These are phyloP conservation scores for Enteromius fasciolatus DNA, from an alignment of 2,797 vertebrate species.

Conservation along the genomic window DNA sequence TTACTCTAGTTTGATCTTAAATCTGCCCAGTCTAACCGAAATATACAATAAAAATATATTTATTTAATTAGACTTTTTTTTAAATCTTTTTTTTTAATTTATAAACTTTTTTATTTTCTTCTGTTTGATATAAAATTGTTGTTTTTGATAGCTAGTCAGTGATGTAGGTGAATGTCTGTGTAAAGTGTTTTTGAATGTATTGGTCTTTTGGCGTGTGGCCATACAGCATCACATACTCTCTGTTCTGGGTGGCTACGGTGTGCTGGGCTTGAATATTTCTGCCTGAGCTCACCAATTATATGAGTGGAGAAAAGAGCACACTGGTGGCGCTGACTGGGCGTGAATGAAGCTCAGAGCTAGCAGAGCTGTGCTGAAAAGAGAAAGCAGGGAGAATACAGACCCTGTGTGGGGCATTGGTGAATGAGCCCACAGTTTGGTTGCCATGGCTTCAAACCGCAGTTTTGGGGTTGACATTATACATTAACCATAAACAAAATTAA, in stretches of 20 bases:
- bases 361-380: slow-evolving; percentile 49
- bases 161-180: slow-evolving; percentile 10
- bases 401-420: slow-evolving; percentile 57
- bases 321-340: slow-evolving; percentile 53
- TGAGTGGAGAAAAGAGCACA: slow-evolving; percentile 54
- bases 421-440: slow-evolving; percentile 52
- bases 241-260: slow-evolving; percentile 53
- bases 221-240: slow-evolving; percentile 39
- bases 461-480: slow-evolving; percentile 37
- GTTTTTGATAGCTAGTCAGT: not conserved
- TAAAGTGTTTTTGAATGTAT: slow-evolving; percentile 11
- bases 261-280: slow-evolving; percentile 56
- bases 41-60: not conserved
- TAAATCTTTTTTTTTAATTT: not conserved
- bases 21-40: not conserved
- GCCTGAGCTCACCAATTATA: slow-evolving; percentile 60
- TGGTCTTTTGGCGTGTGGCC: slow-evolving; percentile 31
- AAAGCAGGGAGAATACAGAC: slow-evolving; percentile 53
- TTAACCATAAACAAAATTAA: slow-evolving; percentile 10
- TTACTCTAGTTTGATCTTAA: not conserved
- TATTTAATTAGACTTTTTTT: not conserved
- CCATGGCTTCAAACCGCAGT: slow-evolving; percentile 50
- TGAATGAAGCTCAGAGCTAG: slow-evolving; percentile 54
- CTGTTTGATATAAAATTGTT: not conserved
- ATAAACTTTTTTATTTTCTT: not conserved